phyloP scores from a whole-genome alignment of 1,140 invertebrate species.

The Drosophila kikkawai region DNA sequence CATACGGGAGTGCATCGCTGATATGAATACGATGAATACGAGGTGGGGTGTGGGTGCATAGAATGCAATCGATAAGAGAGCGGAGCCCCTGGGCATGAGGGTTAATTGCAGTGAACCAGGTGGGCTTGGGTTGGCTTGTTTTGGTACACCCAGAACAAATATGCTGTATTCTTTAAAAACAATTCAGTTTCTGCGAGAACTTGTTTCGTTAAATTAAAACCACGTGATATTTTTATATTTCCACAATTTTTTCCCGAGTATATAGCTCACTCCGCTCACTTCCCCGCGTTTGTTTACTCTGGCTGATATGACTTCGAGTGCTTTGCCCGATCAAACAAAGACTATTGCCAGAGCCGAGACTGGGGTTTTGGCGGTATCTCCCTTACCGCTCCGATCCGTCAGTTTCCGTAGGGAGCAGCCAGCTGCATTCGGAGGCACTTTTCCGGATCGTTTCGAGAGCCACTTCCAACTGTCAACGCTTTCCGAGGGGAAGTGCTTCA shows the following conservation, averaged over 20 bases:
- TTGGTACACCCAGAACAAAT: background rate
- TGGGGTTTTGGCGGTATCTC: constrained; percentile 17
- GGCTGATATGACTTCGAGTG: constrained; percentile 41
- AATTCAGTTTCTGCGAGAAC: no score
- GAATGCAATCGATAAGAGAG: constrained; percentile 70
- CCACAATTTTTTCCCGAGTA: background rate
- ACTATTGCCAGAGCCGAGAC: constrained; percentile 2
- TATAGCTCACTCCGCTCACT: background rate
- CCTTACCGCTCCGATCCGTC: constrained; percentile 6
- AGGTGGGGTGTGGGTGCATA: constrained; percentile 9
- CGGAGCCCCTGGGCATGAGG: background rate
- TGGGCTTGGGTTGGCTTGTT: constrained; percentile 4
- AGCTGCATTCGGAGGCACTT: constrained; percentile 27
- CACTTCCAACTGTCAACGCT: constrained; percentile 32
- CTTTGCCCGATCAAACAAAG: constrained; percentile 47
- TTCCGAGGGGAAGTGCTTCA: constrained; percentile 1
- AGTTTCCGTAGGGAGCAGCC: background rate
- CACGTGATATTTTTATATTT: background rate
- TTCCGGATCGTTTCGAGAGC: constrained; percentile 10
- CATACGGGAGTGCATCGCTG: constrained; percentile 58
- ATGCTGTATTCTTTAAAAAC: background rate
- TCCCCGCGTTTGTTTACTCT: constrained; percentile 19
- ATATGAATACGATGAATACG: constrained; percentile 28
- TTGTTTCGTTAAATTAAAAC: no score
- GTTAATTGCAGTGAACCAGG: constrained; percentile 53